Conservation (phyloP, 2,888 invertebrate genomes). For the Drosophila algonquin region DNA sequence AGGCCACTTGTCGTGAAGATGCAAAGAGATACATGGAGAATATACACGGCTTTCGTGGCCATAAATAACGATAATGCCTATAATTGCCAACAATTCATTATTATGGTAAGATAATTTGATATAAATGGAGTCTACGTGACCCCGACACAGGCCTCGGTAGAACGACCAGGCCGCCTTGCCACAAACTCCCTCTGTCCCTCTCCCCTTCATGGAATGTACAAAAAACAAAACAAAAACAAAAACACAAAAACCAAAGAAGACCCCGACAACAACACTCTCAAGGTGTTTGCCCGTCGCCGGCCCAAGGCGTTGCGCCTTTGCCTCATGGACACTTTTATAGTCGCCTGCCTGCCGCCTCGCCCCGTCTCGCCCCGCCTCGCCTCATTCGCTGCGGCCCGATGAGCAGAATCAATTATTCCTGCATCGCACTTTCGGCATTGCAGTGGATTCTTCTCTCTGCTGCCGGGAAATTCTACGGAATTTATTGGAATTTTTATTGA, state of each 20-base stretch:
- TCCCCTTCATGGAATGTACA: conserved; percentile 20
- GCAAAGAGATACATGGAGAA: conserved; percentile 50
- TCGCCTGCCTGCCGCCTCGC: conserved; percentile 55
- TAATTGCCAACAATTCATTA: conserved; percentile 84
- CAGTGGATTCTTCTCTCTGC: neutral
- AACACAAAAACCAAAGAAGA: neutral
- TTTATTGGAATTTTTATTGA: neutral
- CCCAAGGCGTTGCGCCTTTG: conserved; percentile 37
- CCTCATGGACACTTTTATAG: conserved; percentile 68
- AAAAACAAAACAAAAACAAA: neutral
- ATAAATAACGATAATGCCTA: conserved; percentile 84
- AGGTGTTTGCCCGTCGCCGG: conserved; percentile 17
- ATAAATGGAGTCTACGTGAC: conserved; percentile 84
- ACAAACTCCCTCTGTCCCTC: conserved; percentile 19
- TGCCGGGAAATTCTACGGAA: neutral
- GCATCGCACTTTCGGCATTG: conserved; percentile 32
- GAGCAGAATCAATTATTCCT: conserved; percentile 70
- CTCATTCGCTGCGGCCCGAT: conserved; percentile 59
- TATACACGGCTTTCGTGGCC: conserved; percentile 71
- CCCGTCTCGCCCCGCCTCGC: conserved; percentile 22
- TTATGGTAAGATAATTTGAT: conserved; percentile 83
- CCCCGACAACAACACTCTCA: conserved; percentile 1
- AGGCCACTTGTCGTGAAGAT: conserved; percentile 32
- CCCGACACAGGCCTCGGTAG: conserved; percentile 67
- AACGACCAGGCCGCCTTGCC: conserved; percentile 25